Percentiles rank a stretch among this genome's conserved stretches.
Evolutionary conservation across 1,140 invertebrate species (phyloP).

Genomic region (Pachyrhynchus sulphureomaculatus): DNA sequence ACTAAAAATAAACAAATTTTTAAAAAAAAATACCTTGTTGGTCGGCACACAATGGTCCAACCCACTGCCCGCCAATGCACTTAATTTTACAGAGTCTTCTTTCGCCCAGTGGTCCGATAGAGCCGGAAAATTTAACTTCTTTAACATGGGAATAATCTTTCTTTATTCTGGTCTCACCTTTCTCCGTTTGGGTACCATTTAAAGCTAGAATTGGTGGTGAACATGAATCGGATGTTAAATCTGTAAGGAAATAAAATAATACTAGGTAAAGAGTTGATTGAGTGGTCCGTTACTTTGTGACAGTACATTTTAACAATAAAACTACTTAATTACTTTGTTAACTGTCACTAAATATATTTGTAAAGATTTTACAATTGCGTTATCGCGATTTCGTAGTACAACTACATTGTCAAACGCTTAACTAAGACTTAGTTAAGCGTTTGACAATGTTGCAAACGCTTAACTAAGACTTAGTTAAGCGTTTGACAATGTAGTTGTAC

Average conservation of each 20-base stretch:
- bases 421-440: no score
- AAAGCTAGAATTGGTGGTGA: constrained; percentile 45
- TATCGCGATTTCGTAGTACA: no score
- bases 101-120: constrained; percentile 66
- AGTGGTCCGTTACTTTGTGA: no score
- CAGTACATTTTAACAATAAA: no score
- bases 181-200: constrained; percentile 45
- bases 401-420: no score
- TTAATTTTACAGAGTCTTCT: constrained; percentile 76
- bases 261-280: no score
- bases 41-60: constrained; percentile 68
- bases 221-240: constrained; percentile 45
- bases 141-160: constrained; percentile 50
- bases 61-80: constrained; percentile 77
- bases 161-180: constrained; percentile 41
- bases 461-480: no score
- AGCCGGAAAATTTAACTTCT: constrained; percentile 67
- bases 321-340: no score
- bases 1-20: not conserved
- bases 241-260: constrained; percentile 27
- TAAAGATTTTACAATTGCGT: no score
- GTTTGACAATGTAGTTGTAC: no score
- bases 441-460: no score
- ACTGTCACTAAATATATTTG: no score
- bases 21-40: constrained; percentile 49